Percentiles rank a stretch among this genome's conserved stretches.
phyloP scores from a whole-genome alignment of 2,888 invertebrate genomes.

The Volucella inanis region DNA sequence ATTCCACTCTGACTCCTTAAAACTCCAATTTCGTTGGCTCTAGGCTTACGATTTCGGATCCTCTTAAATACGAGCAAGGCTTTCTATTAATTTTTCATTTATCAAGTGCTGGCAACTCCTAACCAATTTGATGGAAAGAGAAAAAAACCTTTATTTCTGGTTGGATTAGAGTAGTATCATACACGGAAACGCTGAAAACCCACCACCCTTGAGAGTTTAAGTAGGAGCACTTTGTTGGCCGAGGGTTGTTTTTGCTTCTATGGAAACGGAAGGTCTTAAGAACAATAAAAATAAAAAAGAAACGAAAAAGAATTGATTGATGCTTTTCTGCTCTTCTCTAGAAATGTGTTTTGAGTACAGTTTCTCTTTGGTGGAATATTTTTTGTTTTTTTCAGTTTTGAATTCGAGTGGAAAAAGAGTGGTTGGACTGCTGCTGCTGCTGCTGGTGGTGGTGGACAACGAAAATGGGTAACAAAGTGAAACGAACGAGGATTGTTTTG shows the following conservation, averaged over 20 bases:
- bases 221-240: neutral
- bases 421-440: too few relatives aligned
- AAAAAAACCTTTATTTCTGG: too few relatives aligned
- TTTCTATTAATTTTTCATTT: too few relatives aligned
- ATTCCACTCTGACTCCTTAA: conserved; percentile 29
- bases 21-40: conserved; percentile 34
- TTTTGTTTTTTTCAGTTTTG: conserved; percentile 13
- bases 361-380: conserved; percentile 60
- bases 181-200: neutral
- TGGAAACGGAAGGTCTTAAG: conserved; percentile 17
- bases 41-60: conserved; percentile 9
- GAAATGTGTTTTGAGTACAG: conserved; percentile 71
- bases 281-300: conserved; percentile 8
- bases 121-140: too few relatives aligned
- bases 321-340: conserved; percentile 64
- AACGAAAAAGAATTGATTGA: conserved; percentile 52
- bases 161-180: too few relatives aligned
- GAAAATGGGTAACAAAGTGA: conserved; percentile 35
- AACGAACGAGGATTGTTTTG: conserved; percentile 67
- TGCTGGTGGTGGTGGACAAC: conserved; percentile 18
- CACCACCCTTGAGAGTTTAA: conserved; percentile 20
- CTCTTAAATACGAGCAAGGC: too few relatives aligned
- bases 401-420: conserved; percentile 34
- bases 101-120: too few relatives aligned
- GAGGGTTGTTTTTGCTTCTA: conserved; percentile 42